Base-by-base conservation (phyloP, 2,888 invertebrate species). In the Xanthia togata region DNA sequence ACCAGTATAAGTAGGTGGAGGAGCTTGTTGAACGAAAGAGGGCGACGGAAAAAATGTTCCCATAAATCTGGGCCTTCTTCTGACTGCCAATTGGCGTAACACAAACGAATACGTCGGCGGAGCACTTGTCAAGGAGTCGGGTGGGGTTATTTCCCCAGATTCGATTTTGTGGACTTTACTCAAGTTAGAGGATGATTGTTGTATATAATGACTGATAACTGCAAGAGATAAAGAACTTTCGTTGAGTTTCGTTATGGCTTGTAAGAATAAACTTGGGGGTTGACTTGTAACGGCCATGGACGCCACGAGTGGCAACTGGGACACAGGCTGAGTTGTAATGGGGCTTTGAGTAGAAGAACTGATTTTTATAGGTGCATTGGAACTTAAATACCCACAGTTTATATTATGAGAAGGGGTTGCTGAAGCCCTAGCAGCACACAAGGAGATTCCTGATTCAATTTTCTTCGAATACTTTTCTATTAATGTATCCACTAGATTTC, bases 31-130 rank as follows among this genome's bases (percentile, higher is more conserved):
- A 11, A 96, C 90, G 76, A 95, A 96, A 4, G 96, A 96, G 2
- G 96, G 95, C 0, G 96, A 96, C 8, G 96, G 95, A 73, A 95
- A 93, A 79, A 96, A 96, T 0, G 96, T 96, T 41, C 96, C 96
- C 93, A 96, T 93, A 2, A 95, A 85, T 76, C 96, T 91, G 0
- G 96, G 96, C 75, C 96, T 89, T 78, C 94, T 89, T 68, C 94
- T 87, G 0, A 91, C 89, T 1, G 94, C 92, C 88, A 94, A 94
- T 91, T 96, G 96, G 38, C 95, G 89, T 71, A 96, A 90, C 11
- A 96, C 96, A 82, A 95, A 96, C 0, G 96, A 95, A 87, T 96
- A 96, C 0, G 96, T 95, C 0, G 96, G 96, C 5, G 96, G 96
- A 12, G 96, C 96, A 78, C 92, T 95, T 0, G 91, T 86, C n/a